Evolutionary conservation across 2,888 invertebrate species (phyloP).

Genomic region (Apodemia mormo): DNA sequence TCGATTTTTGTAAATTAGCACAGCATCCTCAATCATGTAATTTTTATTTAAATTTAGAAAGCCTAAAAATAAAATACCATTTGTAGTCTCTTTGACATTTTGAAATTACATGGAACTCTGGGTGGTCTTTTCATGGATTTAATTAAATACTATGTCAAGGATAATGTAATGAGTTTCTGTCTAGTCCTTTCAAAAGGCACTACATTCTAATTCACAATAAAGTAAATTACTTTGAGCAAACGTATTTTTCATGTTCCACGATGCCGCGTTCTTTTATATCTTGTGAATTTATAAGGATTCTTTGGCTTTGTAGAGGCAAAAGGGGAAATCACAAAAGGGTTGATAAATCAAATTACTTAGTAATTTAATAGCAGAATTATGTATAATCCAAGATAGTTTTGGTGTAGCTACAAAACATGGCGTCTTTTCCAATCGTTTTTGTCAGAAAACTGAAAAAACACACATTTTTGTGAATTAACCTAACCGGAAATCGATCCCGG

Average conservation of each 20-base stretch:
- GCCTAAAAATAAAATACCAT: neutral
- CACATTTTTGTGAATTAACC: too few species aligned
- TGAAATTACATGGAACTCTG: neutral
- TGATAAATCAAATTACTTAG: neutral
- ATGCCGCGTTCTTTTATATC: neutral
- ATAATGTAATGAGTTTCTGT: slow-evolving; percentile 11
- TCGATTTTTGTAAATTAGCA: neutral
- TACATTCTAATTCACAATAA: slow-evolving; percentile 12
- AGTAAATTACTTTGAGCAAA: neutral
- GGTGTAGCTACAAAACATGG: neutral
- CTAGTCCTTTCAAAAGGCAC: slow-evolving; percentile 9
- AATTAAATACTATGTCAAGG: slow-evolving; percentile 2
- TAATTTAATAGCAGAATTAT: neutral
- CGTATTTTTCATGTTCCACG: neutral
- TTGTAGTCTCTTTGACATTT: neutral
- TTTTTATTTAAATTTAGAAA: neutral
- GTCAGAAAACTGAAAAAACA: too few species aligned
- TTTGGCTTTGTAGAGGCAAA: neutral
- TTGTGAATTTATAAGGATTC: slow-evolving; percentile 12
- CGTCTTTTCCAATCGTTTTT: too few species aligned
- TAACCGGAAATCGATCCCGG: too few species aligned
- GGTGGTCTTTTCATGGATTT: slow-evolving; percentile 5
- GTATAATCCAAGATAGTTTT: neutral
- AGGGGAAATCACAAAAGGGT: slow-evolving; percentile 8
- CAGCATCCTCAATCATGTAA: neutral